phyloP scores from a whole-genome alignment of 2,113 vertebrate species.

The Camelus bactrianus region DNA sequence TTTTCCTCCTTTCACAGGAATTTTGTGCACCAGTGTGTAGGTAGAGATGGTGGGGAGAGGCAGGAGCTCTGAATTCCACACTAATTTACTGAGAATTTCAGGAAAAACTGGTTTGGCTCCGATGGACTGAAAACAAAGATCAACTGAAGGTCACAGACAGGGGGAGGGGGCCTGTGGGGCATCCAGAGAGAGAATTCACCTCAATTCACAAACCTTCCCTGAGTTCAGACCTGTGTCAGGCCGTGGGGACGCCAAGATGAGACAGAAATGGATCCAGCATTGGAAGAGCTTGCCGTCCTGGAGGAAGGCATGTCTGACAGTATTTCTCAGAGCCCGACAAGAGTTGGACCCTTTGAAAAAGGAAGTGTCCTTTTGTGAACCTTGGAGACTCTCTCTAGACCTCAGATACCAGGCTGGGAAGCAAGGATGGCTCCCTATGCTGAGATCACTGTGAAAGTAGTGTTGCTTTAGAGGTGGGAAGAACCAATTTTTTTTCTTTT shows the following conservation, averaged over 20 bases:
- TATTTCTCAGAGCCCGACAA: neutral
- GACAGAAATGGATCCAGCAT: neutral
- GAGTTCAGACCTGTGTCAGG: neutral
- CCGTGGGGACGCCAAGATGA: accelerated
- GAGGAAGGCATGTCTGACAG: neutral
- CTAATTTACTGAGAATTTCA: conserved; percentile 73
- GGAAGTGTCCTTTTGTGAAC: neutral
- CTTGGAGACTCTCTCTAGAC: neutral
- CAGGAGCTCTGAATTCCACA: conserved; percentile 64
- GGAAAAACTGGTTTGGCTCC: conserved; percentile 81
- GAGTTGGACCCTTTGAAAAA: neutral
- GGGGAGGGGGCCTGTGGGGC: neutral
- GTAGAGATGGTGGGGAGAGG: neutral
- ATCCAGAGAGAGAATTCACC: conserved; percentile 38
- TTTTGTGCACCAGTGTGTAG: neutral
- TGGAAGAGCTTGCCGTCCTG: neutral
- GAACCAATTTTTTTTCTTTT: neutral
- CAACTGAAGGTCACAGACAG: conserved; percentile 73
- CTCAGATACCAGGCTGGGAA: neutral
- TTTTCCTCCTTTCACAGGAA: neutral
- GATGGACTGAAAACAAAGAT: conserved; percentile 69
- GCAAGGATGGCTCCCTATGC: neutral
- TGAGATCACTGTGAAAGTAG: accelerated
- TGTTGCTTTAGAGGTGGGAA: neutral
- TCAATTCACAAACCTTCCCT: neutral